Conservation (phyloP, 1,140 invertebrate species). For the Carposina sasakii region DNA sequence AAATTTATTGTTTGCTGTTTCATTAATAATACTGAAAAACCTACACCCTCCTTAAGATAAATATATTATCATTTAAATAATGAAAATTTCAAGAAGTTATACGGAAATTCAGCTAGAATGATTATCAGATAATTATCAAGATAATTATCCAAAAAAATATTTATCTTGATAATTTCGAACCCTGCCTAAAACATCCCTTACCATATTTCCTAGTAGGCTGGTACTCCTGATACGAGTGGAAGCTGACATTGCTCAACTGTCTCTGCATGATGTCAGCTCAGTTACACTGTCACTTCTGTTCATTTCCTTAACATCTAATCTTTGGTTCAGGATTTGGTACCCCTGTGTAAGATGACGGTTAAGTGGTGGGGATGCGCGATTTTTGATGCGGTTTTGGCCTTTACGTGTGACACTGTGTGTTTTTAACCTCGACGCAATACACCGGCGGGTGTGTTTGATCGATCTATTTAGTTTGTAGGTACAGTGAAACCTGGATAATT, state of each 20-base stretch:
- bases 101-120: too few relatives aligned
- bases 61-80: too few relatives aligned
- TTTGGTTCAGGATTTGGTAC: background rate
- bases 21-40: too few relatives aligned
- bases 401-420: background rate
- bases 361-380: background rate
- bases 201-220: slow-evolving; percentile 58
- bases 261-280: slow-evolving; percentile 41
- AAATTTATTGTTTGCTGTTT: too few relatives aligned
- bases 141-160: too few relatives aligned
- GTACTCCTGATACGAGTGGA: slow-evolving; percentile 61
- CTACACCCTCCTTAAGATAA: too few relatives aligned
- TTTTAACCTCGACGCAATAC: background rate
- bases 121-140: too few relatives aligned
- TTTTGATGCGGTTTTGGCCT: background rate
- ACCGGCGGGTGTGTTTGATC: background rate
- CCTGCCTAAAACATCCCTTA: too few relatives aligned
- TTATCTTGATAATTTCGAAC: too few relatives aligned
- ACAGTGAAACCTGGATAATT: too few relatives aligned
- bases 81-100: too few relatives aligned
- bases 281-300: background rate
- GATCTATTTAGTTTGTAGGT: too few relatives aligned
- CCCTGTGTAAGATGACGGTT: background rate
- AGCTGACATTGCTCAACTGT: slow-evolving; percentile 59
- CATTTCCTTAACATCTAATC: background rate